Conservation (phyloP, 2,888 invertebrate genomes). For the Noctua fimbriata region DNA sequence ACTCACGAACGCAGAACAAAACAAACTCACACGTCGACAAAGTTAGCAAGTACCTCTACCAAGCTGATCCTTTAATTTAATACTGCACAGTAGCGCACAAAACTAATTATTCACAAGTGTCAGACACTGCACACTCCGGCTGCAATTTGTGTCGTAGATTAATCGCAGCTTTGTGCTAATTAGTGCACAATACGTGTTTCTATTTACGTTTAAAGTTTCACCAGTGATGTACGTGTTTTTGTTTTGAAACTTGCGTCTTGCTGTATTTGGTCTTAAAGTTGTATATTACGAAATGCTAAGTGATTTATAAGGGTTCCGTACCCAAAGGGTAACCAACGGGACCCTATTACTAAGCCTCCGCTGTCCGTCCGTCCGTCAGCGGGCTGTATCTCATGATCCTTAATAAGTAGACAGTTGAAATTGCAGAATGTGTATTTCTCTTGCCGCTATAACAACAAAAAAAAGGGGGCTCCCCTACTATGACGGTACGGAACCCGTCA, state of each 20-base stretch:
- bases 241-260: not conserved
- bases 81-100: slow-evolving; percentile 19
- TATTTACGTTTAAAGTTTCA: slow-evolving; percentile 13
- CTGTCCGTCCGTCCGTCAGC: too few species aligned
- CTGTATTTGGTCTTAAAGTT: not conserved
- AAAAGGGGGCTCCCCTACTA: too few species aligned
- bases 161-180: slow-evolving; percentile 52
- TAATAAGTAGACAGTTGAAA: too few species aligned
- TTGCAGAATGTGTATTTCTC: too few species aligned
- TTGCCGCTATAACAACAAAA: too few species aligned
- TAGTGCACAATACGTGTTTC: slow-evolving; percentile 32
- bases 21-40: not conserved
- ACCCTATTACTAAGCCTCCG: too few species aligned
- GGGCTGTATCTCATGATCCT: too few species aligned
- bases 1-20: not conserved
- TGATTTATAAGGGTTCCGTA: too few species aligned
- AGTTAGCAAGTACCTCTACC: not conserved
- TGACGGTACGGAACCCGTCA: too few species aligned
- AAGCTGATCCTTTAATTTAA: slow-evolving; percentile 37
- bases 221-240: not conserved
- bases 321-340: too few species aligned
- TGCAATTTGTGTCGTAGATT: slow-evolving; percentile 54
- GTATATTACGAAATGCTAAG: too few species aligned
- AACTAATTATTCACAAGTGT: slow-evolving; percentile 50
- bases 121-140: slow-evolving; percentile 48